Evolutionary conservation across 2,113 vertebrate species (phyloP).

Genomic region (Pterocles orientalis): DNA sequence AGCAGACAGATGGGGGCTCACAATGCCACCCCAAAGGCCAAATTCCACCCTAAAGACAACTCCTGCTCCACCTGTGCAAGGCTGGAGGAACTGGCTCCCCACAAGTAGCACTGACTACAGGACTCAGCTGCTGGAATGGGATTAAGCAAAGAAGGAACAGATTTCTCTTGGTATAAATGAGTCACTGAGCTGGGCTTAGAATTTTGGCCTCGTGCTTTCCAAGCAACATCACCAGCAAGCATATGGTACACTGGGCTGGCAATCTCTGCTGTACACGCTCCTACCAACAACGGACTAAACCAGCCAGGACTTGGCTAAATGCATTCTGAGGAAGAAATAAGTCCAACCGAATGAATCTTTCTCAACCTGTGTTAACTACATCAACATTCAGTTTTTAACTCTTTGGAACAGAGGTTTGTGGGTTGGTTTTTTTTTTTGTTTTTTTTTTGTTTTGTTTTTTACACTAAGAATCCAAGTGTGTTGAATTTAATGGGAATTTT

Average conservation of each 20-base stretch:
- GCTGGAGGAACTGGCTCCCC: not conserved
- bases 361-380: not conserved
- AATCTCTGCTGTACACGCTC: not conserved
- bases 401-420: not conserved
- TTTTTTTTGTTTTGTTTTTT: not conserved
- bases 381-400: not conserved
- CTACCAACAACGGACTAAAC: not conserved
- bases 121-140: not conserved
- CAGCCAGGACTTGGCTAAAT: not conserved
- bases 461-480: not conserved
- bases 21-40: not conserved
- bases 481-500: not conserved
- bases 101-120: not conserved
- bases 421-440: too few species aligned
- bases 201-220: not conserved
- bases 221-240: not conserved
- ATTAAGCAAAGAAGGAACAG: not conserved
- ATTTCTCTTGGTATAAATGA: not conserved
- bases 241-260: not conserved
- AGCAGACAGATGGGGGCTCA: not conserved
- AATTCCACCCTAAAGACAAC: not conserved
- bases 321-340: not conserved
- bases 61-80: not conserved
- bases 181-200: not conserved
- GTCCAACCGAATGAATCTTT: not conserved